These are phyloP conservation scores for Coenonympha arcania DNA, from an alignment of 2,888 invertebrate genomes.

Conservation along the genomic window DNA sequence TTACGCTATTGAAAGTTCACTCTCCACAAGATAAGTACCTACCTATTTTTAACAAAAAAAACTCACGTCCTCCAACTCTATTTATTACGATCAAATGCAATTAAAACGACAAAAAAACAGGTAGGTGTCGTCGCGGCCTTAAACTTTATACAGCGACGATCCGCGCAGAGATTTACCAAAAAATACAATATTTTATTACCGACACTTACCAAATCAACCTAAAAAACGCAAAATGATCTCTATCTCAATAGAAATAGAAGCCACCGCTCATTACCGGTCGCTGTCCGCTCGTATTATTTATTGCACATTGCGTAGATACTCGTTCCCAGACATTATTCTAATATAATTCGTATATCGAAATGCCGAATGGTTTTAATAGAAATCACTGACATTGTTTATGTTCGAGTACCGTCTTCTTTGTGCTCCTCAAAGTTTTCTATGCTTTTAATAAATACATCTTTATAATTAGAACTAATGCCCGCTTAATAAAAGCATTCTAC, in stretches of 20 bases:
- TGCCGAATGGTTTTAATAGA: slow-evolving; percentile 68
- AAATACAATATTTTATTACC: slow-evolving; percentile 44
- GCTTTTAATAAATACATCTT: too few species aligned
- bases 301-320: slow-evolving; percentile 61
- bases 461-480: too few species aligned
- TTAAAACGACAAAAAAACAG: slow-evolving; percentile 23
- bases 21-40: background rate
- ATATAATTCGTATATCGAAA: slow-evolving; percentile 63
- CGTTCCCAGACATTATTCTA: slow-evolving; percentile 65
- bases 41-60: slow-evolving; percentile 5
- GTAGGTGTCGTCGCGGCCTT: slow-evolving; percentile 40
- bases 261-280: slow-evolving; percentile 31
- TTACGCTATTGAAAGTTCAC: too few species aligned
- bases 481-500: too few species aligned
- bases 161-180: slow-evolving; percentile 47
- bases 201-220: slow-evolving; percentile 40
- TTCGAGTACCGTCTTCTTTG: slow-evolving; percentile 49
- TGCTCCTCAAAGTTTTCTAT: slow-evolving; percentile 52
- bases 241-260: slow-evolving; percentile 32
- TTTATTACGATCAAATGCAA: slow-evolving; percentile 13
- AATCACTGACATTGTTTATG: slow-evolving; percentile 72
- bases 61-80: slow-evolving; percentile 11
- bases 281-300: slow-evolving; percentile 53
- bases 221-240: slow-evolving; percentile 31
- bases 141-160: slow-evolving; percentile 52